A percentile compares a stretch with the other conserved stretches of the same genome.
phyloP scores from a whole-genome alignment of 1,140 invertebrate genomes.

The Maconellicoccus hirsutus region DNA sequence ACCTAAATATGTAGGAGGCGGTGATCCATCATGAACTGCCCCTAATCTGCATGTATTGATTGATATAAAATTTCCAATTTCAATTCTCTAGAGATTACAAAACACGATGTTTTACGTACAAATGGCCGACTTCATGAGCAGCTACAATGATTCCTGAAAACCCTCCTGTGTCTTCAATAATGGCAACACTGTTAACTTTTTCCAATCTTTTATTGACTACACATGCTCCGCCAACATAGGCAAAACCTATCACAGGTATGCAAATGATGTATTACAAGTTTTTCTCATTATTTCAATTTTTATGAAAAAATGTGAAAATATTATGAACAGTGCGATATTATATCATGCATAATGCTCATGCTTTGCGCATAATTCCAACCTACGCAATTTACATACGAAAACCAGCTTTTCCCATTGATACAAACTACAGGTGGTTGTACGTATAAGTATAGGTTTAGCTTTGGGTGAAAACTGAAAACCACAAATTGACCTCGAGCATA shows the following conservation, averaged over 20 bases:
- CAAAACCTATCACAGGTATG: constrained; percentile 56
- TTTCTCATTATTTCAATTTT: too few relatives aligned
- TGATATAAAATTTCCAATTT: constrained; percentile 28
- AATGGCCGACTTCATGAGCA: constrained; percentile 90
- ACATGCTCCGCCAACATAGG: constrained; percentile 89
- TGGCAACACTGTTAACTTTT: constrained; percentile 92
- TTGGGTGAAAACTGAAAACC: too few relatives aligned
- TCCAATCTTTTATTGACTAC: constrained; percentile 89
- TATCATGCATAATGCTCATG: too few relatives aligned
- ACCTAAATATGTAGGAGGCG: constrained; percentile 83
- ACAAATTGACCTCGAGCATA: too few relatives aligned
- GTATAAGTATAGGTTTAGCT: too few relatives aligned
- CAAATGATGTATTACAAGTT: too few relatives aligned
- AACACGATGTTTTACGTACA: constrained; percentile 54
- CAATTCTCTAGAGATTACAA: constrained; percentile 24
- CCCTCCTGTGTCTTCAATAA: constrained; percentile 90
- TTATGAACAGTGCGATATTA: too few relatives aligned
- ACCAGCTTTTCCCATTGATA: too few relatives aligned
- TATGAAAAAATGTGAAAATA: too few relatives aligned
- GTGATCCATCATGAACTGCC: constrained; percentile 88
- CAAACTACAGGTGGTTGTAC: too few relatives aligned
- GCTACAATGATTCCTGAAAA: constrained; percentile 94
- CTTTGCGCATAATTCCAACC: too few relatives aligned
- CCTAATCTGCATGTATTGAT: constrained; percentile 52
- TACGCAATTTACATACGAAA: too few relatives aligned